These are phyloP conservation scores for Pao palembangensis DNA, from an alignment of 2,113 vertebrate genomes.

Conservation along the genomic window DNA sequence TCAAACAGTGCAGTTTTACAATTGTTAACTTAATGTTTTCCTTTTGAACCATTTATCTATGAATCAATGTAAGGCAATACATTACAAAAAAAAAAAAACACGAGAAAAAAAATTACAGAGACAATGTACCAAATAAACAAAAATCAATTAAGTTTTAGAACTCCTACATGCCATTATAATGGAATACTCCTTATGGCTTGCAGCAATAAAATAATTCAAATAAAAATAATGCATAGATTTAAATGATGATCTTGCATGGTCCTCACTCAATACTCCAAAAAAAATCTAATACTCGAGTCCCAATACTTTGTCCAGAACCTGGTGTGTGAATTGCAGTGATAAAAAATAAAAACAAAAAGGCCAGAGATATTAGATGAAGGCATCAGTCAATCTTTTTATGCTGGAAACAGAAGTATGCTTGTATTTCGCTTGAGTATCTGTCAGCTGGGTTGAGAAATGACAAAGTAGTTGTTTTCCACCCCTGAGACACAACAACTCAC, in stretches of 20 bases:
- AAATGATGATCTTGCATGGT: slow-evolving; percentile 83
- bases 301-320: slow-evolving; percentile 71
- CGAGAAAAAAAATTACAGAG: slow-evolving; percentile 76
- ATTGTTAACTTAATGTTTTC: slow-evolving; percentile 95
- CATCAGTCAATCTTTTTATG: slow-evolving; percentile 78
- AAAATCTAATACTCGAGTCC: slow-evolving; percentile 72
- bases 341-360: slow-evolving; percentile 77
- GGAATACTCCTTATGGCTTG: slow-evolving; percentile 90
- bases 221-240: slow-evolving; percentile 93
- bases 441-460: slow-evolving; percentile 36
- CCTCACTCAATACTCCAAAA: slow-evolving; percentile 63
- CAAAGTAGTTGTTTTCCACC: slow-evolving; percentile 41
- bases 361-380: slow-evolving; percentile 83
- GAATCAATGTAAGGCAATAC: slow-evolving; percentile 90
- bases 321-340: slow-evolving; percentile 74
- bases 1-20: slow-evolving; percentile 98
- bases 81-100: slow-evolving; percentile 79
- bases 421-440: slow-evolving; percentile 59
- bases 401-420: slow-evolving; percentile 56
- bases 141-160: slow-evolving; percentile 81
- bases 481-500: slow-evolving; percentile 50
- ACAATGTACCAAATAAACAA: slow-evolving; percentile 84
- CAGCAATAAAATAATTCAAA: slow-evolving; percentile 79
- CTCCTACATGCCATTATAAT: slow-evolving; percentile 86
- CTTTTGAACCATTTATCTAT: slow-evolving; percentile 86